Conservation (phyloP, 2,888 invertebrate genomes). For the Drosophila colorata region DNA sequence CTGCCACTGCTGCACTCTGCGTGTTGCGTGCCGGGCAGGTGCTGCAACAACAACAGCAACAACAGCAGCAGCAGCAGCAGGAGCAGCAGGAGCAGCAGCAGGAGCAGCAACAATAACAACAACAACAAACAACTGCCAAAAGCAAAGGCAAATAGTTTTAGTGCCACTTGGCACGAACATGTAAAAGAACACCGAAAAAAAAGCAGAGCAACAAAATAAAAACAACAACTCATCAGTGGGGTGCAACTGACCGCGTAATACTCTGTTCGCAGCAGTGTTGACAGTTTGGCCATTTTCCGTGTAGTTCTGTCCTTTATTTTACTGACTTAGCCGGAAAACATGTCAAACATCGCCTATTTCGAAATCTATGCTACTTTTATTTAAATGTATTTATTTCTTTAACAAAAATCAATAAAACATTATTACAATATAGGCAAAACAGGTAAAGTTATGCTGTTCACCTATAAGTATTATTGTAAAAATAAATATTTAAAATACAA, state of each 20-base stretch:
- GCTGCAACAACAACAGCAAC: conserved; percentile 26
- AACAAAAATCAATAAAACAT: too few relatives aligned
- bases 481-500: too few relatives aligned
- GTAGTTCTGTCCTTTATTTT: too few relatives aligned
- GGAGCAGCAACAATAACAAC: conserved; percentile 14
- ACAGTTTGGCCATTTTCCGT: too few relatives aligned
- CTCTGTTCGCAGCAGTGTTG: neutral
- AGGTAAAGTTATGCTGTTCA: too few relatives aligned
- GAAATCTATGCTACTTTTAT: too few relatives aligned
- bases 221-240: neutral
- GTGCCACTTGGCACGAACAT: conserved; percentile 81
- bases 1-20: conserved; percentile 52
- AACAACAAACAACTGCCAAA: conserved; percentile 45
- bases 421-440: too few relatives aligned
- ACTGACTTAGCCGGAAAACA: too few relatives aligned
- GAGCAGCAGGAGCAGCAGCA: conserved; percentile 4
- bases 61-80: conserved; percentile 13
- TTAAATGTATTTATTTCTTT: too few relatives aligned
- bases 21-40: conserved; percentile 62
- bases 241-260: neutral
- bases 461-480: too few relatives aligned
- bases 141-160: conserved; percentile 77
- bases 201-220: conserved; percentile 11
- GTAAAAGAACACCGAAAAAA: conserved; percentile 57
- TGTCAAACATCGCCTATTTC: too few relatives aligned